These are phyloP conservation scores for Acleris cristana DNA, from an alignment of 2,888 invertebrate species.

Conservation along the genomic window DNA sequence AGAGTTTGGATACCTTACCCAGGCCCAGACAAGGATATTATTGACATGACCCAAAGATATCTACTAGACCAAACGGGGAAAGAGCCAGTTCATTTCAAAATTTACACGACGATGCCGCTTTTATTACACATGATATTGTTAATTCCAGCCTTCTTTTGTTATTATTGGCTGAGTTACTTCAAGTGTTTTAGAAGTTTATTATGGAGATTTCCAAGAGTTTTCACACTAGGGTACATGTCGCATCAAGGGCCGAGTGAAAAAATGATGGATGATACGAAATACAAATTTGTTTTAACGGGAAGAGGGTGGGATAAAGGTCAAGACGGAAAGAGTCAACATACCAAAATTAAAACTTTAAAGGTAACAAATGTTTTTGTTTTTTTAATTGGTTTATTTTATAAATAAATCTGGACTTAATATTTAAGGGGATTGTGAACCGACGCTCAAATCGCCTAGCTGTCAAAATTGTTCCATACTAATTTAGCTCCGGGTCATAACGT, in stretches of 20 bases:
- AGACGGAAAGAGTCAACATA: constrained; percentile 23
- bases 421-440: too few species aligned
- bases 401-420: too few species aligned
- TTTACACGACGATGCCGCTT: constrained; percentile 55
- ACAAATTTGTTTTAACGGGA: constrained; percentile 53
- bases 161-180: constrained; percentile 55
- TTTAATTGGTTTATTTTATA: too few species aligned
- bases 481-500: too few species aligned
- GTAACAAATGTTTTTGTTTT: constrained; percentile 23
- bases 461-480: too few species aligned
- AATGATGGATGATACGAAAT: constrained; percentile 52
- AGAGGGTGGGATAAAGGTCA: constrained; percentile 51
- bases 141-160: constrained; percentile 53
- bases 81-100: constrained; percentile 52
- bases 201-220: constrained; percentile 54
- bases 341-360: constrained; percentile 49
- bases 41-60: constrained; percentile 59
- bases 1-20: constrained; percentile 60
- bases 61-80: constrained; percentile 48
- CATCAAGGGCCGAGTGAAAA: constrained; percentile 57
- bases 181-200: constrained; percentile 56
- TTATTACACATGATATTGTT: constrained; percentile 53
- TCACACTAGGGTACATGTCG: constrained; percentile 57
- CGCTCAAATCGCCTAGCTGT: too few species aligned
- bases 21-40: constrained; percentile 54